These are phyloP conservation scores for Ganaspis brasiliensis DNA, from an alignment of 2,888 invertebrate species.

Conservation along the genomic window DNA sequence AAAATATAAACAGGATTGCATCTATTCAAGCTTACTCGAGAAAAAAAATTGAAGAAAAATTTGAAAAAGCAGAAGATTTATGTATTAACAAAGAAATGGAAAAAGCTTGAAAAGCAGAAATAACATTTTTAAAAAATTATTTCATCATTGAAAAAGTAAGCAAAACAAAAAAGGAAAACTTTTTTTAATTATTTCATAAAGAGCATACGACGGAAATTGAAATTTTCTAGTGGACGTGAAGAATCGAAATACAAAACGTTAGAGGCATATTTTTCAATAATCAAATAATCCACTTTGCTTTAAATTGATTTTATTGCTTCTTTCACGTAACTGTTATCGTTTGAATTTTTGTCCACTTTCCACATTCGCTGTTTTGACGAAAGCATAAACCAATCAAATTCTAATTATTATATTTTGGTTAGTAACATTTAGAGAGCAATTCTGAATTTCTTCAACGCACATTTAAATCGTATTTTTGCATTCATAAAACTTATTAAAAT, in stretches of 20 bases:
- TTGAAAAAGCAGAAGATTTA: not conserved
- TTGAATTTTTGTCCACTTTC: no score
- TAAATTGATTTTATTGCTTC: not conserved
- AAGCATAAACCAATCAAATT: no score
- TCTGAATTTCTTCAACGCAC: not conserved
- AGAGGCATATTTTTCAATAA: conserved; percentile 12
- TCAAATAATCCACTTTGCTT: conserved; percentile 12
- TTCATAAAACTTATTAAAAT: no score
- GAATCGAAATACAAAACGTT: not conserved
- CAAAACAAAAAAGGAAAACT: not conserved
- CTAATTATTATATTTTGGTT: not conserved
- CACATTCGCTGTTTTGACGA: no score
- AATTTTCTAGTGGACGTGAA: not conserved
- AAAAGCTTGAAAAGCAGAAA: no score
- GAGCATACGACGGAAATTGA: not conserved
- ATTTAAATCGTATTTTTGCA: no score
- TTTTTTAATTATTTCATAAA: not conserved
- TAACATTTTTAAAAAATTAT: no score
- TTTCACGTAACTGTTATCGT: not conserved
- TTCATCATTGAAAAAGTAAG: not conserved
- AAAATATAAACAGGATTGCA: not conserved
- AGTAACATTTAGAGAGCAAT: not conserved
- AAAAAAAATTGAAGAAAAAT: conserved; percentile 8
- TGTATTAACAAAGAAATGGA: no score
- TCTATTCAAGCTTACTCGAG: not conserved